Evolutionary conservation across 2,888 invertebrate genomes (phyloP), one percentile per base, ranked within the genome.

Genomic region (Keiferia lycopersicella): DNA sequence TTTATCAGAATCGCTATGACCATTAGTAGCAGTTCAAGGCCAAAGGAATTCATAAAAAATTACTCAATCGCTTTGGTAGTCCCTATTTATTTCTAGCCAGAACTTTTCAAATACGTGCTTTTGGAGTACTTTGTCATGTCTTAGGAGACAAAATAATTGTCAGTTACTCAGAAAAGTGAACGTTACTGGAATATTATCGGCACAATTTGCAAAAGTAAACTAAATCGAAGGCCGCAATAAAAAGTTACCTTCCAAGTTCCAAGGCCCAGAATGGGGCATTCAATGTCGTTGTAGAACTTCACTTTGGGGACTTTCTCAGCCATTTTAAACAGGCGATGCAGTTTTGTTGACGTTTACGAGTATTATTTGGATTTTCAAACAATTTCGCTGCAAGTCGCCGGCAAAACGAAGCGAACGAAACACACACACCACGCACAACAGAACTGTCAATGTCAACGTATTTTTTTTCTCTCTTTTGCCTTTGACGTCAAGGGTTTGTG

Each of bases 241-340:
- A 26, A 65, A 63, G 53, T 88, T 89, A 95, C 96, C 86, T 95
- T 94, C 95, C 96, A 96, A 3, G 96, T 96, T 18, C 96, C 96
- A n/a, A 96, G 87, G 1, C 96, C 96, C 3, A 96, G 80, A 53
- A 94, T 92, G 0, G 96, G 96, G 72, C 95, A 93, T 68, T 93
- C 89, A 34, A 81, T 69, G 0, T 94, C 95, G 77, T 94, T 95
- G 72, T 89, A 92, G n/a, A 96, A 91, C 61, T 90, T 92, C 0
- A 95, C 82, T 69, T 80, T 86, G 4, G 94, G 93, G 45, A 93
- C 86, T 81, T 83, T 74, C 0, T 80, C 75, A 67, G 81, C 77
- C 89, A 91, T 92, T 74, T 68, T 58, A 20, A 39, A 58, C 20
- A 58, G 12, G 39, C 58, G 20, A 38, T 56, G 16, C 18, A 56